phyloP scores from a whole-genome alignment of 2,113 vertebrate species.

The Micromys minutus region DNA sequence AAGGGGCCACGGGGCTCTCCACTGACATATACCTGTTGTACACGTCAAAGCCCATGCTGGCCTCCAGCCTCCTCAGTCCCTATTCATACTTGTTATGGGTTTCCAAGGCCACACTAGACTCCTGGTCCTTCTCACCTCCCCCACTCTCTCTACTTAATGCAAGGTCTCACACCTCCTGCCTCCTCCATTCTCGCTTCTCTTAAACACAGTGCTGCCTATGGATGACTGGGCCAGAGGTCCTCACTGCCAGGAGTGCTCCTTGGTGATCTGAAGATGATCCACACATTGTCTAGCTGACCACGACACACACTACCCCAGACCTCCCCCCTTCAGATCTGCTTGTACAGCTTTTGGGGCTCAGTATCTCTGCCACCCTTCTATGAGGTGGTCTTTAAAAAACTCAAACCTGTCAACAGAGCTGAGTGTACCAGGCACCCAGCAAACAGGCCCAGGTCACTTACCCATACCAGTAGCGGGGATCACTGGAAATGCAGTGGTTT shows the following conservation, averaged over 20 bases:
- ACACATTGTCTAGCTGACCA: fast-evolving
- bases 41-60: background rate
- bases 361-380: fast-evolving
- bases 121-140: background rate
- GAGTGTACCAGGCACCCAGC: background rate
- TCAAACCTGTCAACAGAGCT: background rate
- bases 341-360: fast-evolving
- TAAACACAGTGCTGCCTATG: background rate
- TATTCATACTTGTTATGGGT: background rate
- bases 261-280: fast-evolving
- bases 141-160: background rate
- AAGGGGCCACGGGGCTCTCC: background rate
- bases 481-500: slow-evolving; percentile 96
- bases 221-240: background rate
- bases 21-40: background rate
- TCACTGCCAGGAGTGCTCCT: fast-evolving
- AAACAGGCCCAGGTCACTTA: slow-evolving; percentile 84
- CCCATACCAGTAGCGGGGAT: slow-evolving; percentile 98
- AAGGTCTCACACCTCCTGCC: background rate
- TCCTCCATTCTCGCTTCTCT: background rate
- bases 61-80: background rate
- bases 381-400: fast-evolving
- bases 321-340: fast-evolving
- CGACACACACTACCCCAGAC: fast-evolving
- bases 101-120: background rate